Evolutionary conservation across 2,113 vertebrate species (phyloP).

Genomic region (Pituophis catenifer): DNA sequence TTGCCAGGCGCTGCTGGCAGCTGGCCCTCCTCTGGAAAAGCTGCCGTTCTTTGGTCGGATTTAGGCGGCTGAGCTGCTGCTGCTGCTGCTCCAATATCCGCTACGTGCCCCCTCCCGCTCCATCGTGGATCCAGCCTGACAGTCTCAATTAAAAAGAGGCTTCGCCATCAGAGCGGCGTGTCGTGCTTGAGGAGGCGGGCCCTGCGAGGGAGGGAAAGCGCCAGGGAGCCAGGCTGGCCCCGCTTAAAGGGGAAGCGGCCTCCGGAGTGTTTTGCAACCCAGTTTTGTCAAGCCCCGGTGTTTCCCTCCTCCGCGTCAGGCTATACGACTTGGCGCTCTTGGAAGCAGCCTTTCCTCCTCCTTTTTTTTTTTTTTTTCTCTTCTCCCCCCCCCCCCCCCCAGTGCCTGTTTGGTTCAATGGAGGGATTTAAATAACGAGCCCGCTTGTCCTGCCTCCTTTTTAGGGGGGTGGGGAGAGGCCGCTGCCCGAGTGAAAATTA

Average conservation of each 20-base stretch:
- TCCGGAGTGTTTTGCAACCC: not conserved
- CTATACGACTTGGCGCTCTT: not conserved
- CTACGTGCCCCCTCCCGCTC: not conserved
- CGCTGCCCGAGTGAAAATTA: not conserved
- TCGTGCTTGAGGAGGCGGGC: slow-evolving; percentile 64
- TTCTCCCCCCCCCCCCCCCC: not conserved
- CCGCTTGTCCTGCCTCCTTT: not conserved
- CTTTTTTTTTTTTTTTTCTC: no score
- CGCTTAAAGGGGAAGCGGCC: slow-evolving; percentile 60
- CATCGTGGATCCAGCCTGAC: slow-evolving; percentile 71
- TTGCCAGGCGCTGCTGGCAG: not conserved
- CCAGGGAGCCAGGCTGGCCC: not conserved
- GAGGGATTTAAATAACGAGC: not conserved
- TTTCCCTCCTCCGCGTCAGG: not conserved
- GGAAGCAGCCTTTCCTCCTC: not conserved
- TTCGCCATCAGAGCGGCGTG: slow-evolving; percentile 66
- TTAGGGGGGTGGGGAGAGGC: not conserved
- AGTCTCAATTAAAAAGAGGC: slow-evolving; percentile 78
- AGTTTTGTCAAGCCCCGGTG: not conserved
- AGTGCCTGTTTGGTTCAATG: not conserved
- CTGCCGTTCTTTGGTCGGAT: not conserved
- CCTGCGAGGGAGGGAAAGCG: slow-evolving; percentile 32
- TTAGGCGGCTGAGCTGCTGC: not conserved
- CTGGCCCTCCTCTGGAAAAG: not conserved
- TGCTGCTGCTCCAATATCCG: not conserved